phyloP scores from a whole-genome alignment of 2,797 vertebrate species.

The Perodicticus potto region DNA sequence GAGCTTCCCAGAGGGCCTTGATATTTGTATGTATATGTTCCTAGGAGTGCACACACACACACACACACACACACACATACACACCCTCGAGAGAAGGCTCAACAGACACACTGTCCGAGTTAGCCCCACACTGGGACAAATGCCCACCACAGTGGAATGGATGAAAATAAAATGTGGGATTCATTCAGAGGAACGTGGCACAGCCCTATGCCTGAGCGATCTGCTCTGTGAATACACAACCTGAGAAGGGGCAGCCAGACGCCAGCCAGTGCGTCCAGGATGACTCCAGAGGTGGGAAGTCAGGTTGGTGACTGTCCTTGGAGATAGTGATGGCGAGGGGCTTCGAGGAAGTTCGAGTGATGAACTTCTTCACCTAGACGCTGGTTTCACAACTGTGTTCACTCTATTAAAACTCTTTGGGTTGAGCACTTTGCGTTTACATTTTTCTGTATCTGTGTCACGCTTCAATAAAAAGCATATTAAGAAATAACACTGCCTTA shows the following conservation, averaged over 20 bases:
- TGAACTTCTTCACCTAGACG: not conserved
- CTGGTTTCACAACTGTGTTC: not conserved
- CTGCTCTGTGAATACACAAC: not conserved
- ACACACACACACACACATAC: no score
- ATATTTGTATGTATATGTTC: not conserved
- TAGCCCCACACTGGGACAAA: not conserved
- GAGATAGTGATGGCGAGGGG: not conserved
- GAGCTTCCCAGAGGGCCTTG: not conserved
- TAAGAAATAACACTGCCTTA: not conserved
- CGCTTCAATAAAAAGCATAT: not conserved
- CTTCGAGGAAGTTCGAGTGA: not conserved
- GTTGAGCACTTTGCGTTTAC: fast-evolving
- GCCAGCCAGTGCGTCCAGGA: fast-evolving
- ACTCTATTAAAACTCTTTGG: not conserved
- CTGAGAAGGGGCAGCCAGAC: fast-evolving
- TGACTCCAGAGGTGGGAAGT: fast-evolving
- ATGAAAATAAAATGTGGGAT: fast-evolving
- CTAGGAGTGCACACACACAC: not conserved
- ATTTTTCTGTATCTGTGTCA: not conserved
- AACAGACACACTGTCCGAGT: fast-evolving
- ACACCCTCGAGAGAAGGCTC: not conserved
- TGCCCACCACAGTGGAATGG: not conserved
- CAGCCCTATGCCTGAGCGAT: fast-evolving
- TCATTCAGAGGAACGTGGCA: not conserved
- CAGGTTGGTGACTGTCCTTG: not conserved